Percentiles rank a stretch among this genome's conserved stretches.
These are phyloP conservation scores for Syngnathoides biaculeatus DNA, from an alignment of 2,113 vertebrate species.

Conservation along the genomic window DNA sequence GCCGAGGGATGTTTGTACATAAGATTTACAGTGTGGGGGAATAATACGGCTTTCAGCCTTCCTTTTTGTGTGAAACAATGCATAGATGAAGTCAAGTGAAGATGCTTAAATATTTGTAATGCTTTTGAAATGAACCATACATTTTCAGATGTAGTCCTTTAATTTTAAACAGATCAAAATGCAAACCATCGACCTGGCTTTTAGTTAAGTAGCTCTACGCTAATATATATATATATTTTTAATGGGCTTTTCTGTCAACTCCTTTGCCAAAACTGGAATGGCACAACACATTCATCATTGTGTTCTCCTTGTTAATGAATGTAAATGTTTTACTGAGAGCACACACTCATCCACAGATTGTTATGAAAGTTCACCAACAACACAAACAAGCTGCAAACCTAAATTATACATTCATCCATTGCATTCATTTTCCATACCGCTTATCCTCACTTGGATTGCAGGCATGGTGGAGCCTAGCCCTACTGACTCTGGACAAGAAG, in stretches of 20 bases:
- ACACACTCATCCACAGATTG: background rate
- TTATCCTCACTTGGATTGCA: no score
- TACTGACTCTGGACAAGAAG: no score
- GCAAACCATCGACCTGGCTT: slow-evolving; percentile 32
- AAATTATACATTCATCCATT: background rate
- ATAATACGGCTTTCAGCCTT: slow-evolving; percentile 9
- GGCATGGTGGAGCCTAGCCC: no score
- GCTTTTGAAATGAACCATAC: slow-evolving; percentile 6
- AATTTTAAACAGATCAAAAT: slow-evolving; percentile 15
- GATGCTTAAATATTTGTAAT: slow-evolving; percentile 10
- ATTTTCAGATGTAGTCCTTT: background rate
- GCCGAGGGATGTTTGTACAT: slow-evolving; percentile 58
- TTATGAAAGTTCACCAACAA: slow-evolving; percentile 7
- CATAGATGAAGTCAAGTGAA: slow-evolving; percentile 13
- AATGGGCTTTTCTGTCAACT: slow-evolving; percentile 7
- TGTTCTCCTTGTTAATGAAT: slow-evolving; percentile 21
- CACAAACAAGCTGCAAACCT: slow-evolving; percentile 3
- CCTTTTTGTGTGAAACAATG: slow-evolving; percentile 13
- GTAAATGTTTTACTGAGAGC: slow-evolving; percentile 12
- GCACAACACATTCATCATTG: slow-evolving; percentile 7
- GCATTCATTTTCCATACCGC: no score
- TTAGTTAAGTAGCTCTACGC: background rate
- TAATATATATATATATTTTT: background rate
- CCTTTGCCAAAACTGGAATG: slow-evolving; percentile 2
- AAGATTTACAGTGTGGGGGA: slow-evolving; percentile 28